These are phyloP conservation scores for Dryomyza anilis DNA, from an alignment of 2,888 invertebrate genomes.

Conservation along the genomic window DNA sequence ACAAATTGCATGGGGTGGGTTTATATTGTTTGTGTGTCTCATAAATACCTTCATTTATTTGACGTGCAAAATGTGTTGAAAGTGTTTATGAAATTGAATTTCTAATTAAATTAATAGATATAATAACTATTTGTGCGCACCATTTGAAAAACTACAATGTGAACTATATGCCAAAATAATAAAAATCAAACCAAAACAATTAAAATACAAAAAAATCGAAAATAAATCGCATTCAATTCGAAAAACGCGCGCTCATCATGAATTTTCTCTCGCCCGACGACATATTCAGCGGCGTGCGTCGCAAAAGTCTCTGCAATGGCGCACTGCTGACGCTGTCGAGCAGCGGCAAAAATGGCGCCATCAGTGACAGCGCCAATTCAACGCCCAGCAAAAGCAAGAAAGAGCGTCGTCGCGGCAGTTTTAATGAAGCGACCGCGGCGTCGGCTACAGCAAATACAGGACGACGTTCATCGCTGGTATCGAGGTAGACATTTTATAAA, in stretches of 20 bases:
- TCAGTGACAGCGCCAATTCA: conserved; percentile 38
- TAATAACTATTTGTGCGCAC: too few species aligned
- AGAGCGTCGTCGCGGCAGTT: conserved; percentile 54
- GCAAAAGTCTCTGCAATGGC: conserved; percentile 57
- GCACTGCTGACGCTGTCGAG: conserved; percentile 45
- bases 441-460: conserved; percentile 39
- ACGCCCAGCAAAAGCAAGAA: conserved; percentile 50
- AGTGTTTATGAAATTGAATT: too few species aligned
- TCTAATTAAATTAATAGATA: too few species aligned
- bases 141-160: too few species aligned
- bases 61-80: too few species aligned
- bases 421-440: conserved; percentile 47
- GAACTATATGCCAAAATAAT: neutral
- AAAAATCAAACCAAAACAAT: neutral
- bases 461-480: conserved; percentile 61
- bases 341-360: conserved; percentile 31
- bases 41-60: too few species aligned
- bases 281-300: conserved; percentile 51
- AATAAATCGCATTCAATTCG: too few species aligned
- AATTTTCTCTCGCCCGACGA: conserved; percentile 57
- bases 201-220: neutral
- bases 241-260: too few species aligned
- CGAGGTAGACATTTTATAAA: conserved; percentile 54
- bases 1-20: too few species aligned
- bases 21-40: too few species aligned